These are phyloP conservation scores for Diglossa brunneiventris DNA, from an alignment of 2,113 vertebrate species.

Conservation along the genomic window DNA sequence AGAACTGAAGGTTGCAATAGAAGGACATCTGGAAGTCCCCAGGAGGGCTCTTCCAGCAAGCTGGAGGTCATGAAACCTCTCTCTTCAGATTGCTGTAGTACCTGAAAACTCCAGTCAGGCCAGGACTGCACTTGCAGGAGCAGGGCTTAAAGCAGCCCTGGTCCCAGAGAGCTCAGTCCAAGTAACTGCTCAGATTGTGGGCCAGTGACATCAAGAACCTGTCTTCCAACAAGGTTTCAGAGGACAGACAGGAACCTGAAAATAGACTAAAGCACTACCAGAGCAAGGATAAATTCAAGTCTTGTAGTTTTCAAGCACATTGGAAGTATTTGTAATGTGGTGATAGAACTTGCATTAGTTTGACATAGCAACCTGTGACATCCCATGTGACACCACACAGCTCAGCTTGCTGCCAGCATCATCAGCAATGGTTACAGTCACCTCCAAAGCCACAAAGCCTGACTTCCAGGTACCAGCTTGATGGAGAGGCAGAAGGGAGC, in stretches of 20 bases:
- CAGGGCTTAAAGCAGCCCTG: background rate
- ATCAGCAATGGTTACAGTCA: background rate
- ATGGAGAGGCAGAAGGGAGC: background rate
- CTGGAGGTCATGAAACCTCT: background rate
- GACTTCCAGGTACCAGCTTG: background rate
- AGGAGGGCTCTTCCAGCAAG: constrained; percentile 9
- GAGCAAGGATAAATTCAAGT: background rate
- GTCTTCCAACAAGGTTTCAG: background rate
- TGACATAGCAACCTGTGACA: background rate
- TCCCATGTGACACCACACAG: background rate
- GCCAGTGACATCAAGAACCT: background rate
- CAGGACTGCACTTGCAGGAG: background rate
- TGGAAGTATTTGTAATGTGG: background rate
- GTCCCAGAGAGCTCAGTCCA: background rate
- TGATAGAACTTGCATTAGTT: background rate
- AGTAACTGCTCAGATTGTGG: background rate
- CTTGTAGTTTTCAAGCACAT: background rate
- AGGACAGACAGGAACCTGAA: background rate
- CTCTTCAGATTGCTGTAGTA: background rate
- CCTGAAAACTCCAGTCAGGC: constrained; percentile 19
- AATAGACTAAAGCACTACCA: background rate
- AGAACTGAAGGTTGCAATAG: constrained; percentile 59
- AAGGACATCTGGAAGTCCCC: background rate
- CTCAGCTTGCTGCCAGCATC: background rate
- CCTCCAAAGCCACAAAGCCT: background rate